Evolutionary conservation across 2,888 invertebrate species (phyloP).

Genomic region (Loripinus fragilis): DNA sequence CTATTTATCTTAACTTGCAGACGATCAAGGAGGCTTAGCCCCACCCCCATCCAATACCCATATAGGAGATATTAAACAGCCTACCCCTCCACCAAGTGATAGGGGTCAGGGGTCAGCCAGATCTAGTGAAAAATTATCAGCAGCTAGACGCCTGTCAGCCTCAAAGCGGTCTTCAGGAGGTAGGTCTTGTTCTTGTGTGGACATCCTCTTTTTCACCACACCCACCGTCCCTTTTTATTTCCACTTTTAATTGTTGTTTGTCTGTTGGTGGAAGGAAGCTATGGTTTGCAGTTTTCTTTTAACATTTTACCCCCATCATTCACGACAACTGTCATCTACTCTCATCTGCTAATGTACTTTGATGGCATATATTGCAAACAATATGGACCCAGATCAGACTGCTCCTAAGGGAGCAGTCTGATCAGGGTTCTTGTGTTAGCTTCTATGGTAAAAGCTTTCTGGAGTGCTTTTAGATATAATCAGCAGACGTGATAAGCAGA

Average conservation of each 20-base stretch:
- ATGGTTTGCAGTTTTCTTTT: not conserved
- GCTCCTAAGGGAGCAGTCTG: too few species aligned
- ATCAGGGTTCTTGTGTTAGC: too few species aligned
- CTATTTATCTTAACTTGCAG: constrained; percentile 49
- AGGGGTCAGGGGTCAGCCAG: constrained; percentile 67
- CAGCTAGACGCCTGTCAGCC: constrained; percentile 64
- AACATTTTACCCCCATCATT: too few species aligned
- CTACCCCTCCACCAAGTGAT: constrained; percentile 69
- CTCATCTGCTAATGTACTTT: too few species aligned
- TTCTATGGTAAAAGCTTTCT: too few species aligned
- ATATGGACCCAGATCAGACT: too few species aligned
- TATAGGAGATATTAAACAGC: constrained; percentile 64
- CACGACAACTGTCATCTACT: too few species aligned
- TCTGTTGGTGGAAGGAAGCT: too few species aligned
- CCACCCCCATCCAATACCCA: constrained; percentile 58
- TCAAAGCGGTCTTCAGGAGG: constrained; percentile 65
- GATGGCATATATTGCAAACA: too few species aligned
- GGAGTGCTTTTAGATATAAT: too few species aligned
- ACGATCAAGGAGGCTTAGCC: constrained; percentile 69
- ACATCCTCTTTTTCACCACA: not conserved
- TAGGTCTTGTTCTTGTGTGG: constrained; percentile 29
- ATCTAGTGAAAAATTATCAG: constrained; percentile 64
- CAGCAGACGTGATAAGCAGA: too few species aligned
- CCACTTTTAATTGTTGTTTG: not conserved
- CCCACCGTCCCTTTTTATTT: not conserved